Evolutionary conservation across 2,888 invertebrate species (phyloP), one percentile per base, ranked within the genome.

Genomic region (Oscheius sp.): DNA sequence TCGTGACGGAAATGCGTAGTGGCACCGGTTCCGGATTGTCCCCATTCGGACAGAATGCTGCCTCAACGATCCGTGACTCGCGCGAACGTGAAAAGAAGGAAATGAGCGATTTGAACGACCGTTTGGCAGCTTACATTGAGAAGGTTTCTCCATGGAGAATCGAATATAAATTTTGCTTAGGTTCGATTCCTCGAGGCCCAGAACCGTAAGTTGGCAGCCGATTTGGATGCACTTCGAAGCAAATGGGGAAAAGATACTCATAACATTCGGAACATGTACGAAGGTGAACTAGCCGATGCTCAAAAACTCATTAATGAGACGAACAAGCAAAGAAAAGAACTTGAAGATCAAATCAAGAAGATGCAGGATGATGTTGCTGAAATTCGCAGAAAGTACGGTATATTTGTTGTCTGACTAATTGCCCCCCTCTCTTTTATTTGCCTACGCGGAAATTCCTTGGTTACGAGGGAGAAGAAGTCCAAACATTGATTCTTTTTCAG

Each of bases 111-210:
- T 79, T 89, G 73, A 89, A 89, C 81, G 88, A 88, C 77, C 81
- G 88, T 65, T 87, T 89, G 69, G 89, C 88, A 68, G 86, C 82
- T 80, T 89, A 89, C 82, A 89, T 89, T 72, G 89, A 89, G 83
- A 88, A 88, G 83, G 81, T 83, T 6, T 8, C 14, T 12, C 6
- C 14, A n/a, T 44, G 4, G 32, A 6, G 17, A 6, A 26, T 28
- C 20, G n/a, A n/a, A 41, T 17, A 24, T 32, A 20, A 41, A 38
- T 14, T 20, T 14, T 24, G 8, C 41, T 61, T 64, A 77, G 72
- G 82, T 84, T 41, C 84, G 85, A n/a, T 86, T 86, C 73, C 73
- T 85, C 68, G 85, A 84, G 56, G 81, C 81, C 4, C 83, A 84
- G 68, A 84, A 82, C 62, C 78, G 83, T 50, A 82, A 84, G 64